Conservation (phyloP, 2,113 vertebrate species). For the Pteropus alecto region DNA sequence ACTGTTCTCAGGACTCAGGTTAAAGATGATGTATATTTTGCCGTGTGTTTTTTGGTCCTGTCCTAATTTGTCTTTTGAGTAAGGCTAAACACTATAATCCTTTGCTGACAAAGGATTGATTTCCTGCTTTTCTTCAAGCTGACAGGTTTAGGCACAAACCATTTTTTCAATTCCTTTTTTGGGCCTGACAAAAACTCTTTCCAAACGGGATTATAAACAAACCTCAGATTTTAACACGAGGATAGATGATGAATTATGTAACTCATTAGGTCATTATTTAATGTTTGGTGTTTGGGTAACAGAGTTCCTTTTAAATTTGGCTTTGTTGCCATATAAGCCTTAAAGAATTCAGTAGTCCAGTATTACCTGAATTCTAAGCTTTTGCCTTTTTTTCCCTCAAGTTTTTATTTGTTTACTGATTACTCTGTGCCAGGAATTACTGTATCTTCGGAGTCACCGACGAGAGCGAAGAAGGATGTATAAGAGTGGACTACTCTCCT, state of each 20-base stretch:
- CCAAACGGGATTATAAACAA: conserved; percentile 62
- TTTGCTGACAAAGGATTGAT: conserved; percentile 19
- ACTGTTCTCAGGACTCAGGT: not conserved
- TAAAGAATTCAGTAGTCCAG: not conserved
- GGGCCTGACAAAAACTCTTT: conserved; percentile 52
- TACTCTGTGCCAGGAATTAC: not conserved
- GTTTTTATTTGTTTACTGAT: conserved; percentile 1
- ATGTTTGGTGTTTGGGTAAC: not conserved
- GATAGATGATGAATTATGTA: conserved; percentile 28
- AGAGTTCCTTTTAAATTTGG: conserved; percentile 14
- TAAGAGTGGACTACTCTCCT: not conserved
- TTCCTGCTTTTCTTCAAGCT: conserved; percentile 68
- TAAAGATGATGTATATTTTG: not conserved
- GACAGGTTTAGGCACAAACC: conserved; percentile 53
- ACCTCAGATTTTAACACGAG: conserved; percentile 39
- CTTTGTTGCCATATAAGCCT: conserved; percentile 14
- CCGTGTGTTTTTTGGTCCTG: conserved; percentile 1
- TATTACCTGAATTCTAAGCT: conserved; percentile 36
- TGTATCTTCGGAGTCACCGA: not conserved
- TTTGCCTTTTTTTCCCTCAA: not conserved
- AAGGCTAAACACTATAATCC: conserved; percentile 30
- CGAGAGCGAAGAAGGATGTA: not conserved
- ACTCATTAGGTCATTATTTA: conserved; percentile 37
- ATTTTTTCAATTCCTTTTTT: conserved; percentile 57
- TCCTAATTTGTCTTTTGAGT: conserved; percentile 50